Evolutionary conservation across 2,113 vertebrate species (phyloP).

Genomic region (Menidia beryllina): DNA sequence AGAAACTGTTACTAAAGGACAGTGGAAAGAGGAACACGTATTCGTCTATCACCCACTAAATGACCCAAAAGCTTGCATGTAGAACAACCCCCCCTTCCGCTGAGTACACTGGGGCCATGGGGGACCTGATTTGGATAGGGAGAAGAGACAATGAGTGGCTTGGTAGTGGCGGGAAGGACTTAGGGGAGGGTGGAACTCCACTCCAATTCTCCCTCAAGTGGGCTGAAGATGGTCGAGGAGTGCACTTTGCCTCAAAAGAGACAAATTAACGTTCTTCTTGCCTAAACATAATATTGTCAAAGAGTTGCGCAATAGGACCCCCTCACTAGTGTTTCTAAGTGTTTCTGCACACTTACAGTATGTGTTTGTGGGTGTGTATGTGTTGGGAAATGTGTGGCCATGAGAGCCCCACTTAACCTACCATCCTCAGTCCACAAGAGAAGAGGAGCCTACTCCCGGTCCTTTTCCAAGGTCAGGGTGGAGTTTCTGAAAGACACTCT

Average conservation of each 20-base stretch:
- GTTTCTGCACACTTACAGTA: constrained; percentile 59
- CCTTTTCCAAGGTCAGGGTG: constrained; percentile 74
- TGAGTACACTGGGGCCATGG: constrained; percentile 38
- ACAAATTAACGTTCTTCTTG: constrained; percentile 83
- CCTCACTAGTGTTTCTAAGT: constrained; percentile 54
- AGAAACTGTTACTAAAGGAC: background rate
- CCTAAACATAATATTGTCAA: constrained; percentile 82
- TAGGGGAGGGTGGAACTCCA: constrained; percentile 45
- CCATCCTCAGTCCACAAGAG: constrained; percentile 56
- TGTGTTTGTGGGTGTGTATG: constrained; percentile 41
- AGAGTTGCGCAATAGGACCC: constrained; percentile 72
- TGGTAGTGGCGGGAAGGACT: constrained; percentile 59
- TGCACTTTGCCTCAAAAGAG: constrained; percentile 75
- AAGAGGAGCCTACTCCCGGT: constrained; percentile 64
- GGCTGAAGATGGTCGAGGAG: constrained; percentile 75
- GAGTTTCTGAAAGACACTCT: constrained; percentile 75
- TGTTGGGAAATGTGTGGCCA: constrained; percentile 45
- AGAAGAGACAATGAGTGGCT: constrained; percentile 69
- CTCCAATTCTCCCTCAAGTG: constrained; percentile 73
- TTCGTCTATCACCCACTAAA: constrained; percentile 3
- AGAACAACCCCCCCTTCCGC: background rate
- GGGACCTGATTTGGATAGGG: constrained; percentile 52
- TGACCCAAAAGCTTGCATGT: constrained; percentile 27
- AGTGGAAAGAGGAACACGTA: constrained; percentile 17
- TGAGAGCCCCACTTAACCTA: constrained; percentile 75